Evolutionary conservation across 1,140 invertebrate species (phyloP).

Genomic region (Eriocheir sinensis): DNA sequence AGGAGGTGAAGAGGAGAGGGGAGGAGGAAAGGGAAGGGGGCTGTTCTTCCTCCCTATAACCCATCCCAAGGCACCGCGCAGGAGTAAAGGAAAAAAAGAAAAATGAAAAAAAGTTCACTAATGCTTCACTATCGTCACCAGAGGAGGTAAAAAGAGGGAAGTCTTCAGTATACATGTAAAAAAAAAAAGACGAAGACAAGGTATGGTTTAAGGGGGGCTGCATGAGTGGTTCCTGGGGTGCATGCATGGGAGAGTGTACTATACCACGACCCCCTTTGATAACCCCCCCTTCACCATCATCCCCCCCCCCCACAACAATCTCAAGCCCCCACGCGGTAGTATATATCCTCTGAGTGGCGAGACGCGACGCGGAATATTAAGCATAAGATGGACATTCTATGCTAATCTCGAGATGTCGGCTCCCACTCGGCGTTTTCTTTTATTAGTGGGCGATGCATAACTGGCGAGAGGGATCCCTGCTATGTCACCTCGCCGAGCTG

Average conservation of each 20-base stretch:
- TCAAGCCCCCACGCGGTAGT: neutral
- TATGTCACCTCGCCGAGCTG: neutral
- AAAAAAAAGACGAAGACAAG: neutral
- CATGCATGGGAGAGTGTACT: neutral
- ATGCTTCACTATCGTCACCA: neutral
- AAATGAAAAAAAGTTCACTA: neutral
- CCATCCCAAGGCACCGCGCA: neutral
- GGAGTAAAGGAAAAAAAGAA: too few relatives aligned
- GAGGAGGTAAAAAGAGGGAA: neutral
- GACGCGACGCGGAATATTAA: conserved; percentile 2
- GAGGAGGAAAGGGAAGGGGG: neutral
- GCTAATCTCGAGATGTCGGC: conserved; percentile 1
- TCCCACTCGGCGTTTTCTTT: conserved; percentile 14
- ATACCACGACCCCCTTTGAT: neutral
- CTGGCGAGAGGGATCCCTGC: neutral
- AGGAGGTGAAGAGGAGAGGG: neutral
- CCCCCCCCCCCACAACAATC: neutral
- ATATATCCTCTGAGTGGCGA: conserved; percentile 15
- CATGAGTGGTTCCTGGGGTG: neutral
- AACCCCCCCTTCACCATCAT: neutral
- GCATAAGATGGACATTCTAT: conserved; percentile 24
- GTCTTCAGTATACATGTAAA: too few relatives aligned
- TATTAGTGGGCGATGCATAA: neutral
- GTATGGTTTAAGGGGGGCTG: neutral
- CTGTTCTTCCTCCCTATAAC: neutral